These are phyloP conservation scores for Perca fluviatilis DNA, from an alignment of 2,113 vertebrate species.

Conservation along the genomic window DNA sequence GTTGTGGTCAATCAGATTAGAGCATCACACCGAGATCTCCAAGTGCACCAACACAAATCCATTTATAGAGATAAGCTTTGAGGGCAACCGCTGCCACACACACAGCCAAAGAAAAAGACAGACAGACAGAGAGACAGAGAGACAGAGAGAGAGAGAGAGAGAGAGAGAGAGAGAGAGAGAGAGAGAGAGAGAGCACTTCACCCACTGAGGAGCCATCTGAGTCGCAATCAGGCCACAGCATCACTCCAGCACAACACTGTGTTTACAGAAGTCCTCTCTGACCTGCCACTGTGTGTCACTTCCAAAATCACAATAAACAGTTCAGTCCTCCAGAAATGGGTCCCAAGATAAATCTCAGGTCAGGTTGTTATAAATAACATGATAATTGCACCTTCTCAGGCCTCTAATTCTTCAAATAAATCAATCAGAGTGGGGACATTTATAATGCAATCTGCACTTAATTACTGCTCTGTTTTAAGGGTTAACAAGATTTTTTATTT, in stretches of 20 bases:
- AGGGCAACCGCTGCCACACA: conserved; percentile 29
- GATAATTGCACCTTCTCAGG: not conserved
- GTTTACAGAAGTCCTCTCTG: conserved; percentile 41
- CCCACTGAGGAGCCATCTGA: conserved; percentile 12
- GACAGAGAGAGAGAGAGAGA: not conserved
- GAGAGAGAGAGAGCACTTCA: conserved; percentile 38
- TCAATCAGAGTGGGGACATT: not conserved
- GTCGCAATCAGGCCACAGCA: conserved; percentile 27
- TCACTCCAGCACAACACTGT: conserved; percentile 30
- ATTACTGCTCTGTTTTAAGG: not conserved
- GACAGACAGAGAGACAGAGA: too few relatives aligned
- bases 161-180: conserved; percentile 31
- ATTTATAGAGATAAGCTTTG: conserved; percentile 74
- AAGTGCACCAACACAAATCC: conserved; percentile 73
- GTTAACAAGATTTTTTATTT: not conserved
- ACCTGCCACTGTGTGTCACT: conserved; percentile 33
- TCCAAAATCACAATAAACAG: conserved; percentile 17
- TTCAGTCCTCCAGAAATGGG: not conserved
- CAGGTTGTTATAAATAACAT: not conserved
- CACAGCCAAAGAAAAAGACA: not conserved
- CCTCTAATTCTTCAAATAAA: not conserved
- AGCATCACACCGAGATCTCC: conserved; percentile 63
- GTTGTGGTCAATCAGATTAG: conserved; percentile 75
- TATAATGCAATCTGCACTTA: not conserved
- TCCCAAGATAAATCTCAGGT: conserved; percentile 6